Base-by-base conservation (phyloP, 2,888 invertebrate species). In the Lochmaea capreae region DNA sequence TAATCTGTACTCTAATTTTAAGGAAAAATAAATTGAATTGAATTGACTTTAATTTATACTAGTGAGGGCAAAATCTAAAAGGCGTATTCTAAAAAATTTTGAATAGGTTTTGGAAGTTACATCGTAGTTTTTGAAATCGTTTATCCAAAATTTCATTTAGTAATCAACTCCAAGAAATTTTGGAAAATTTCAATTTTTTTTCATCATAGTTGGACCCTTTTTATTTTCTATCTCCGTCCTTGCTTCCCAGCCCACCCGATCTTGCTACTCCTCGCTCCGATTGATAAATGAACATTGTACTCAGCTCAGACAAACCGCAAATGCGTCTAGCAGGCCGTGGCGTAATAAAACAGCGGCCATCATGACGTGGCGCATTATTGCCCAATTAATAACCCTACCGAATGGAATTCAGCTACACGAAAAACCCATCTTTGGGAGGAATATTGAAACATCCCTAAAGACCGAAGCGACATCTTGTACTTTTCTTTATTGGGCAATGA, bases 351-450 rank as follows among this genome's bases (percentile, higher is more conserved):
- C 81, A 82, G 80, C 71, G 77, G 78, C 79, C 78, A 77, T 75
- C 77, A 77, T 78, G 80, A 80, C 80, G 79, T 79, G 79, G 79
- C 82, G 82, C 83, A 82, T 85, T 85, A 86, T 85, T 85, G 85
- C 84, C 86, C 86, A 87, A 86, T 86, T 86, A 87, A 87, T 87
- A 87, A 85, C 84, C 84, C 83, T 80, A 77, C 81, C 78, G 74
- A 63, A 78, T 80, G 85, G 86, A 86, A 86, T 86, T 83, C 84
- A 80, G 79, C 84, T 84, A 86, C 86, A 86, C 83, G 87, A 85
- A 87, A 87, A 86, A 83, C 81, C 86, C 85, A 87, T 87, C 86
- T 84, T 82, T 82, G 82, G 80, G 79, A 61, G 81, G 84, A 84
- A 85, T 86, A 86, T 86, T 86, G 85, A 86, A 86, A 84, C 85